These are phyloP conservation scores for Papilio helenus DNA, from an alignment of 1,140 invertebrate genomes.

Conservation along the genomic window DNA sequence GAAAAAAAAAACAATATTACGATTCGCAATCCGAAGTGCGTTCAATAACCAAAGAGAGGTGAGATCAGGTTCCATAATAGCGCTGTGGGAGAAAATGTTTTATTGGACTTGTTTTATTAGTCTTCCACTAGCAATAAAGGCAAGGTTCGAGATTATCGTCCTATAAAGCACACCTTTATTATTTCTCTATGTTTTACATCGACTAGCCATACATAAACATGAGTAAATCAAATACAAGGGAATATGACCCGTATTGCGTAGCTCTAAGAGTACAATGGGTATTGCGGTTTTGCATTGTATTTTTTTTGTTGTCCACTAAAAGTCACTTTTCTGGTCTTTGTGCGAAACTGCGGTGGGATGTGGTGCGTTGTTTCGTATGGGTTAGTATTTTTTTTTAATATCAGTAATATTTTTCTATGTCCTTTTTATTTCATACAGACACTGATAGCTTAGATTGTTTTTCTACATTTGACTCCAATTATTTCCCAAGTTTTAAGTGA, in stretches of 20 bases:
- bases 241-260: constrained; percentile 8
- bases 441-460: too few species aligned
- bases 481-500: too few species aligned
- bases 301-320: constrained; percentile 32
- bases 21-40: constrained; percentile 44
- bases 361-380: constrained; percentile 11
- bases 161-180: constrained; percentile 52
- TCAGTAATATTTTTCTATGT: background rate
- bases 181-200: constrained; percentile 52
- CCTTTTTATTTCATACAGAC: background rate
- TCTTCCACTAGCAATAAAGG: constrained; percentile 52
- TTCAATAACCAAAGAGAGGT: constrained; percentile 46
- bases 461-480: too few species aligned
- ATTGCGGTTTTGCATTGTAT: constrained; percentile 18
- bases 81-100: constrained; percentile 56
- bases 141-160: constrained; percentile 48
- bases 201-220: constrained; percentile 29
- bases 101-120: constrained; percentile 48
- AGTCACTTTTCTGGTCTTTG: constrained; percentile 34
- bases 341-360: constrained; percentile 26
- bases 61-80: constrained; percentile 57
- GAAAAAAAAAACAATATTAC: constrained; percentile 49
- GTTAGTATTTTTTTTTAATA: background rate
- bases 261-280: background rate
- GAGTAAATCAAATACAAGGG: background rate